Base-by-base conservation (phyloP, 2,113 vertebrate species). In the Percopsis transmontana region DNA sequence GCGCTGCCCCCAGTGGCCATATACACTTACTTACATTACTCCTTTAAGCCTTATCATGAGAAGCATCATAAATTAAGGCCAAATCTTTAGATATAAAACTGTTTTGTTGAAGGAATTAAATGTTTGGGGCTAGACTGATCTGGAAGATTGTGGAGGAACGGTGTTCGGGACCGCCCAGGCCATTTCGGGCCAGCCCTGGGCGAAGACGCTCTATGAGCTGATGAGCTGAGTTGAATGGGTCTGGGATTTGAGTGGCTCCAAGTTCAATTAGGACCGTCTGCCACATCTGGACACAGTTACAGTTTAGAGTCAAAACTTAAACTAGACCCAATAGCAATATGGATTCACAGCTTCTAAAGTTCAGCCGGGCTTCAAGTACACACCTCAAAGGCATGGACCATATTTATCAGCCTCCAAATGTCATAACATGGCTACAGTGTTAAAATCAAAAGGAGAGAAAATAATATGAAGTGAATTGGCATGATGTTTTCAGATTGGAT, bases 211-310 rank as follows among this genome's bases (percentile, higher is more conserved):
- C 73, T 60, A 59, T 51, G 79, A 81, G 85, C 70, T 54, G 50
- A 27, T 41, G 69, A 68, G 63, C 81, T 18, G 73, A 85, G 65
- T 40, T 20, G 48, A 65, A 77, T 50, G 59, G 76, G 70, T 62
- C 86, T 76, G 79, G 89, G 91, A 92, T 91, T 92, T 91, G 74
- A 89, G 76, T 69, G 91, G 91, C 91, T 92, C 91, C 91, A 88
- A 78, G 87, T 90, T 86, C 91, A 92, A 92, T 92, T 92, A 92
- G 70, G 80, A 74, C 78, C 71, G 90, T 87, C 88, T 85, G 80
- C 77, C 9, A 70, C 90, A 91, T 91, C 87, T 92, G 91, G 90
- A 91, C 87, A 68, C 78, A 85, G 85, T 92, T 90, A 90, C 58
- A 66, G 4, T 69, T 56, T 47, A 12, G 62, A 89, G 84, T 89